phyloP scores from a whole-genome alignment of 2,797 vertebrate genomes.

The Netta rufina region DNA sequence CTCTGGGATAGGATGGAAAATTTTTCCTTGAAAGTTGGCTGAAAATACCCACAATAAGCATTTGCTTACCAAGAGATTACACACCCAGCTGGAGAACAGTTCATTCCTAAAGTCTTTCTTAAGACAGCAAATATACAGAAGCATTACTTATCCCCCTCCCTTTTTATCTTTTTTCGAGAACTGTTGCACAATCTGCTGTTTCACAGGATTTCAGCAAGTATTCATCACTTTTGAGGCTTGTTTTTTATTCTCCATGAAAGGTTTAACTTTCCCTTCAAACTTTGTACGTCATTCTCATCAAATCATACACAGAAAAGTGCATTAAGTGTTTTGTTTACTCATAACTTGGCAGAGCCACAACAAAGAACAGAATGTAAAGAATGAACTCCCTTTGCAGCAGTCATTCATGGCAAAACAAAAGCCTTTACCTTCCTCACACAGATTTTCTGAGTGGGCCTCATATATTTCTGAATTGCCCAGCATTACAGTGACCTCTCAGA shows the following conservation, averaged over 20 bases:
- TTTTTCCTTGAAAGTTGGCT: background rate
- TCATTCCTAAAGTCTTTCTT: slow-evolving; percentile 10
- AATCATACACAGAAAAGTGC: slow-evolving; percentile 57
- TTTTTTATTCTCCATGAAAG: slow-evolving; percentile 37
- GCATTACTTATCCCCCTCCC: background rate
- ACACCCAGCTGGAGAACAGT: background rate
- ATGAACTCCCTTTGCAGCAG: slow-evolving; percentile 58
- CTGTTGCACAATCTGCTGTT: slow-evolving; percentile 35
- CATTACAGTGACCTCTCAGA: slow-evolving; percentile 21
- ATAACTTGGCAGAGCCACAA: slow-evolving; percentile 52
- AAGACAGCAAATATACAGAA: background rate
- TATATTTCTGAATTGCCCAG: slow-evolving; percentile 31
- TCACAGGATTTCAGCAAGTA: background rate
- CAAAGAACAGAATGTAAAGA: slow-evolving; percentile 70
- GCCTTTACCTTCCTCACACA: slow-evolving; percentile 55
- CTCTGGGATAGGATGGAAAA: background rate
- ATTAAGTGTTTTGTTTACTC: slow-evolving; percentile 62
- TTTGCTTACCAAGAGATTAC: background rate
- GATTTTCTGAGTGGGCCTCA: slow-evolving; percentile 25
- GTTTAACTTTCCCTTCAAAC: slow-evolving; percentile 61
- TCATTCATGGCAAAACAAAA: slow-evolving; percentile 57
- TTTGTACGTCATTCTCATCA: slow-evolving; percentile 47
- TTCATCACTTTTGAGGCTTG: slow-evolving; percentile 1
- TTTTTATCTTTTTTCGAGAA: background rate
- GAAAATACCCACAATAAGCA: background rate